A percentile compares a stretch with the other conserved stretches of the same genome.
Conservation (phyloP, 2,797 vertebrate genomes). For the Pantherophis vulpinus region DNA sequence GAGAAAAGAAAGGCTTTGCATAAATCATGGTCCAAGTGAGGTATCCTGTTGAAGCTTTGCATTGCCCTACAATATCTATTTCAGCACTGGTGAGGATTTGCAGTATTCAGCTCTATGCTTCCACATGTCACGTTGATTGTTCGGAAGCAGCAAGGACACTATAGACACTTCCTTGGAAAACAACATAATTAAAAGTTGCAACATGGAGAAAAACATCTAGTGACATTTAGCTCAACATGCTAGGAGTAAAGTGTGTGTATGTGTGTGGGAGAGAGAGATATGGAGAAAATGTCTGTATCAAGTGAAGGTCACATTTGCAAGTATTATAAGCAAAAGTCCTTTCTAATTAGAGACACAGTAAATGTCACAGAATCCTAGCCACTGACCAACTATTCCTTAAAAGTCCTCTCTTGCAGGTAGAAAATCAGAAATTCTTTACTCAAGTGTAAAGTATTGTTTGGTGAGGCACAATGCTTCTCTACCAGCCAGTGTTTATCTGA, state of each 20-base stretch:
- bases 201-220: constrained; percentile 58
- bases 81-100: background rate
- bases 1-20: background rate
- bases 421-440: constrained; percentile 36
- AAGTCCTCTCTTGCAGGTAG: constrained; percentile 27
- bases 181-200: constrained; percentile 66
- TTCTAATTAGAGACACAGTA: constrained; percentile 78
- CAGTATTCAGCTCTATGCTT: background rate
- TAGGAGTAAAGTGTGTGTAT: constrained; percentile 24
- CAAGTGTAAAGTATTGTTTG: background rate
- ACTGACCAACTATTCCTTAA: constrained; percentile 66
- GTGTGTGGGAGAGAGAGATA: constrained; percentile 42
- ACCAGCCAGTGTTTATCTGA: background rate
- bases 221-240: constrained; percentile 76
- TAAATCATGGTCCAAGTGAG: background rate
- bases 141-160: constrained; percentile 34
- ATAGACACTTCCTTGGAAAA: constrained; percentile 45
- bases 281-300: background rate
- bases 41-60: background rate
- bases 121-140: constrained; percentile 7
- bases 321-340: constrained; percentile 71
- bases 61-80: background rate
- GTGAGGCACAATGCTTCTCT: background rate
- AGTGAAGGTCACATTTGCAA: constrained; percentile 84
- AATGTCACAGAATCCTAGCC: constrained; percentile 74